Evolutionary conservation across 2,888 invertebrate genomes (phyloP), one percentile per base, ranked within the genome.

Genomic region (Actias luna): DNA sequence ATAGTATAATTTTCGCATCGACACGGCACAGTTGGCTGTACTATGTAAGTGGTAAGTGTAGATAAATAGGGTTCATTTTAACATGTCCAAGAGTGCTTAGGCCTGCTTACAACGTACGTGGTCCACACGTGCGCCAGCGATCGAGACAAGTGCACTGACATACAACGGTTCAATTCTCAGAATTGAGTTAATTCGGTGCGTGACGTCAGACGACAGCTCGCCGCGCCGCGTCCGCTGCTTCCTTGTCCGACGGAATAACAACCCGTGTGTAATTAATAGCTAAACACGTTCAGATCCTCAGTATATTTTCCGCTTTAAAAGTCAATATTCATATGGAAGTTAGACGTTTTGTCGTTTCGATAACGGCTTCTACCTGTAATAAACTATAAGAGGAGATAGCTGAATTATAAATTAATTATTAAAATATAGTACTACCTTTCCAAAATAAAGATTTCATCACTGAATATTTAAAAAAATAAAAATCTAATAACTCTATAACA

Each of bases 131-230:
- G 87, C 73, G 83, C 77, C 72, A 74, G 70, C 79, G 76, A 81
- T 83, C 85, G 78, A 82, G 87, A 87, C 88, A 86, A 87, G 88
- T 88, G 87, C 86, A 87, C 85, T 82, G 82, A 84, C 86, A 82
- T 82, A 83, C 80, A 79, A 84, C 84, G 83, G 80, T 83, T 83
- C 79, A 76, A 77, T 90, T 90, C 89, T 88, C 78, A 72, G 91
- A 89, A 90, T 81, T 81, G 81, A 83, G 87, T 89, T 89, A 90
- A 91, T 89, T 90, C 78, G 76, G 87, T 79, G 77, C 78, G 80
- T 89, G 89, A 90, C 90, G 89, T 89, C 88, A 89, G 68, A 69
- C 67, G 68, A 71, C 78, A 68, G 65, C 65, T 66, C 68, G 69
- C 61, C 62, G 75, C 74, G 70, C 74, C 68, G 69, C 72, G 68